A percentile compares a stretch with the other conserved stretches of the same genome.
Evolutionary conservation across 2,113 vertebrate species (phyloP).

Genomic region (Toxostoma redivivum): DNA sequence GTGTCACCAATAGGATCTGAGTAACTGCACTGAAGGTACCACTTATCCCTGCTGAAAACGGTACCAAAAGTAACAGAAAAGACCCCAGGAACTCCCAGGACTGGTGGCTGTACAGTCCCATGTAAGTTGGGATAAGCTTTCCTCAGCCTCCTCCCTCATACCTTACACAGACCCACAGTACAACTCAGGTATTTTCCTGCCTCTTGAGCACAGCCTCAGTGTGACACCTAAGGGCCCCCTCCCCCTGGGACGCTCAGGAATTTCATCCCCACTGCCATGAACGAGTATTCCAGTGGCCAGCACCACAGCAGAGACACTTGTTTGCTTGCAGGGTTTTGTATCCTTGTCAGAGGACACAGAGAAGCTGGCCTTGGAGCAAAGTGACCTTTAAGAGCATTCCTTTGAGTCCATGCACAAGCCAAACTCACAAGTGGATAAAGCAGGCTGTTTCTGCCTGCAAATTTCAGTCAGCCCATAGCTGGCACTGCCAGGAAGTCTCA

Average conservation of each 20-base stretch:
- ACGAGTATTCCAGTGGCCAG: too few relatives aligned
- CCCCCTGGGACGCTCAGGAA: not conserved
- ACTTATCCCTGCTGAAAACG: not conserved
- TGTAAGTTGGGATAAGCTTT: rapidly evolving
- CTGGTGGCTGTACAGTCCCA: too few relatives aligned
- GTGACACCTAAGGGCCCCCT: too few relatives aligned
- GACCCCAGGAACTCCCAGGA: too few relatives aligned
- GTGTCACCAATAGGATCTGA: rapidly evolving
- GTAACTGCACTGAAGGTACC: not conserved
- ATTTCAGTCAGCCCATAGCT: not conserved
- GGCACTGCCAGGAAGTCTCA: not conserved
- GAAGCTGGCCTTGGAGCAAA: not conserved
- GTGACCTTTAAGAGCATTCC: not conserved
- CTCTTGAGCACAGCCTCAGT: not conserved
- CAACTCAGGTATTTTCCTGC: not conserved
- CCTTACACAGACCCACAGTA: not conserved
- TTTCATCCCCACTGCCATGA: rapidly evolving
- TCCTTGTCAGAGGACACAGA: not conserved
- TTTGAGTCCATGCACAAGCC: not conserved
- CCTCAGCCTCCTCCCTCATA: rapidly evolving
- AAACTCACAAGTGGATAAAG: not conserved
- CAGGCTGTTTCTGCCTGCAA: not conserved
- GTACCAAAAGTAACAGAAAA: not conserved
- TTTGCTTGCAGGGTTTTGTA: not conserved
- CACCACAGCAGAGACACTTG: rapidly evolving